Conservation (phyloP, 2,888 invertebrate species). For the Dorcus parallelipipedus region DNA sequence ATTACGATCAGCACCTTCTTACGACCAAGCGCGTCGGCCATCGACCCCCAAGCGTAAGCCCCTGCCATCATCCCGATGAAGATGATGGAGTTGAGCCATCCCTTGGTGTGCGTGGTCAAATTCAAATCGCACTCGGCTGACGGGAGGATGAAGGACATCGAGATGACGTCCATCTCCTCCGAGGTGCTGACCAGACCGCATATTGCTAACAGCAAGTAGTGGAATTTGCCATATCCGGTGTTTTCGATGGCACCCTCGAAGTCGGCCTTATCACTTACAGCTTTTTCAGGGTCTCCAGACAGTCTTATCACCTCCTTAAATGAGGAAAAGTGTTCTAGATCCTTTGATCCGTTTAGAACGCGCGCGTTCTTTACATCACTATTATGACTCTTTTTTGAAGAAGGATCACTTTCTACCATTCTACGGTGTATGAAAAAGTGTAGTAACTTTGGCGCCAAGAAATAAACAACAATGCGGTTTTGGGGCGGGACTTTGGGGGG, state of each 20-base stretch:
- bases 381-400: slow-evolving; percentile 68
- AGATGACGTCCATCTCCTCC: slow-evolving; percentile 95
- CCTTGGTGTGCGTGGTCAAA: slow-evolving; percentile 81
- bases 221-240: slow-evolving; percentile 85
- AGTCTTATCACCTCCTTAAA: neutral
- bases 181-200: slow-evolving; percentile 93
- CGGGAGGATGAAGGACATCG: slow-evolving; percentile 91
- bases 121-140: slow-evolving; percentile 90
- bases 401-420: slow-evolving; percentile 89
- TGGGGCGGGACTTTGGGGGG: slow-evolving; percentile 42
- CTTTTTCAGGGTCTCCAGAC: slow-evolving; percentile 14
- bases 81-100: slow-evolving; percentile 65
- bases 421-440: slow-evolving; percentile 56
- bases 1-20: slow-evolving; percentile 85
- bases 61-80: slow-evolving; percentile 87
- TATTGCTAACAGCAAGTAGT: slow-evolving; percentile 82
- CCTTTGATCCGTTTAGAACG: slow-evolving; percentile 75
- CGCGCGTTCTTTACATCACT: slow-evolving; percentile 86
- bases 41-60: slow-evolving; percentile 88
- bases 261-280: slow-evolving; percentile 70
- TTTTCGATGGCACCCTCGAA: slow-evolving; percentile 86
- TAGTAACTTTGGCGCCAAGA: slow-evolving; percentile 20
- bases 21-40: slow-evolving; percentile 85
- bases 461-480: slow-evolving; percentile 13
- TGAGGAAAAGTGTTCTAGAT: slow-evolving; percentile 41